Conservation (phyloP, 2,797 vertebrate genomes). For the Poliocrania exsul region DNA sequence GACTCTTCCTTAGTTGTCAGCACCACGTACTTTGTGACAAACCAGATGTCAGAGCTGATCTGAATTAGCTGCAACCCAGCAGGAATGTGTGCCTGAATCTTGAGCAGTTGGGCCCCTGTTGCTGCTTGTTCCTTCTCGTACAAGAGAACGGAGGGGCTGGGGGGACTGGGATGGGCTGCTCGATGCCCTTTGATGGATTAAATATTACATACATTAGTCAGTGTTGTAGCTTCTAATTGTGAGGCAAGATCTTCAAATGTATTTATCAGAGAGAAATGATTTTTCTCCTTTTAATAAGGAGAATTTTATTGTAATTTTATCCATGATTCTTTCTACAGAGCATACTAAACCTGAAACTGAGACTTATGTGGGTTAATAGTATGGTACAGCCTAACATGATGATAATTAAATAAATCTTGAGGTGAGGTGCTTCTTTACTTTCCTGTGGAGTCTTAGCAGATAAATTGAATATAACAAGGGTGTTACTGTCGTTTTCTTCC, state of each 20-base stretch:
- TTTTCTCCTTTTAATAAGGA: background rate
- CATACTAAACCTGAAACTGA: background rate
- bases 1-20: background rate
- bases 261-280: background rate
- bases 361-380: background rate
- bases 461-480: background rate
- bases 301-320: background rate
- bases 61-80: background rate
- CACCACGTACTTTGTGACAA: background rate
- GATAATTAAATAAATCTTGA: background rate
- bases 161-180: background rate
- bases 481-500: background rate
- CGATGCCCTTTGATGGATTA: rapidly evolving
- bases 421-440: background rate
- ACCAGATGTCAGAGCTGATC: slow-evolving; percentile 12
- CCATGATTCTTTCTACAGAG: background rate
- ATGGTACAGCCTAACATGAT: background rate
- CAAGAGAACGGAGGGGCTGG: background rate
- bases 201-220: background rate
- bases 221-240: background rate
- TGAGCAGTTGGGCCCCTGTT: background rate
- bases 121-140: background rate
- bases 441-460: background rate
- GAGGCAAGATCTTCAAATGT: background rate
- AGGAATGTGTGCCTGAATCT: background rate